Base-by-base conservation (phyloP, 1,140 invertebrate species). In the Sminthurinus signatus region DNA sequence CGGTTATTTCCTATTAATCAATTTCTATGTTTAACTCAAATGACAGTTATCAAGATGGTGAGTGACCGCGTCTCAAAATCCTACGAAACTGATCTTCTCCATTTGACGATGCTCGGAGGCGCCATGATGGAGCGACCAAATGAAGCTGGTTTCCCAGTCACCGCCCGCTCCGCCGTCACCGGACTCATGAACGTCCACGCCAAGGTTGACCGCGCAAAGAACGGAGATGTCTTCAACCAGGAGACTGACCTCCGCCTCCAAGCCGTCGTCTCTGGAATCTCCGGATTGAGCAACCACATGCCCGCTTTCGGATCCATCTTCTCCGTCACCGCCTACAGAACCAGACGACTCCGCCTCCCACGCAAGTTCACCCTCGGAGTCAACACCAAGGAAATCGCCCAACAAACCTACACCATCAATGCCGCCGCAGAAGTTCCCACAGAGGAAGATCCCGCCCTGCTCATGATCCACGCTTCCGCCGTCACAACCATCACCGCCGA, bases 361-460 rank as follows among this genome's bases (percentile, higher is more conserved):
- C 60, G 70, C 32, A n/a, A 71, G 12, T 25, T 71, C 48, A 68
- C 44, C 54, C 19, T 68, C 17, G 64, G 63, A n/a, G n/a, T 71
- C 31, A 66, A 71, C 51, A 36, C 58, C 59, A 39, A 60, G 64
- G 61, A 31, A 50, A 15, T 50, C 64, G 21, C 5, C 5, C 32
- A 36, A 36, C 32, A 36, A 36, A 27, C 31, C 31, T 21, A 36
- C 23, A 8, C 31, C 19, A 8, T 71, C 29, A 71, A 64, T 59
- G 62, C 64, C 32, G 60, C 43, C 27, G 29, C 46, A 31, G 29
- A 57, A n/a, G 50, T 61, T 0, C 70, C 70, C 43, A 71, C 59
- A 27, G 65, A 71, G 51, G 70, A 71, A 19, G 62, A 71, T 60
- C 70, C 70, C 17, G 23, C 63, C 23, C n/a, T 71, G 10, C 55